These are phyloP conservation scores for Eospalax fontanierii DNA, from an alignment of 2,797 vertebrate species.

Conservation along the genomic window DNA sequence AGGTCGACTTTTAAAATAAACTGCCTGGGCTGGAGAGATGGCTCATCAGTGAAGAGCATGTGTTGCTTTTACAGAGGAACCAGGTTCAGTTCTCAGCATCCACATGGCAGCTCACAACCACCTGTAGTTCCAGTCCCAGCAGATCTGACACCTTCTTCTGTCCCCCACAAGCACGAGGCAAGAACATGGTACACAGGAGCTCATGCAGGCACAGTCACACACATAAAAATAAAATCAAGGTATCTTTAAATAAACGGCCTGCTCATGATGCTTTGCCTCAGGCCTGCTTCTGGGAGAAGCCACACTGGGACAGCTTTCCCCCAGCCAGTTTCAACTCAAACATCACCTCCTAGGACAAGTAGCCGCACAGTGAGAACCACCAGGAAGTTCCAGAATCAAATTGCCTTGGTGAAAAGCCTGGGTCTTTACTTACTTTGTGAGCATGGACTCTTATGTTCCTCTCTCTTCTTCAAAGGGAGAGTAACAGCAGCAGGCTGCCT, in stretches of 20 bases:
- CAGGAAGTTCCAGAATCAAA: not conserved
- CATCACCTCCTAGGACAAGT: not conserved
- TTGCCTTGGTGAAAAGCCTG: not conserved
- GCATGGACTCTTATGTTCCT: not conserved
- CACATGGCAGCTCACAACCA: too few relatives aligned
- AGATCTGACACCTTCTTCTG: too few relatives aligned
- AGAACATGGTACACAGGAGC: too few relatives aligned
- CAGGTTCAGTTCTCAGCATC: too few relatives aligned
- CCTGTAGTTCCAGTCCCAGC: too few relatives aligned
- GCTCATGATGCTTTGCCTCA: not conserved
- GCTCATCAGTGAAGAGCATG: too few relatives aligned
- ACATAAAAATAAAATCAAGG: too few relatives aligned
- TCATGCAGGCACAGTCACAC: too few relatives aligned
- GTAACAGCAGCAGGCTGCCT: not conserved
- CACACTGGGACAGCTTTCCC: not conserved
- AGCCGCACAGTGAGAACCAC: not conserved
- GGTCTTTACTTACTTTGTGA: not conserved
- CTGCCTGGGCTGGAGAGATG: not conserved
- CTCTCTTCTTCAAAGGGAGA: constrained; percentile 15
- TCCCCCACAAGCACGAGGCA: too few relatives aligned
- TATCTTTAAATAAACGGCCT: not conserved
- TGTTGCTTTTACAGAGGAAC: too few relatives aligned
- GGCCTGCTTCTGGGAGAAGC: not conserved
- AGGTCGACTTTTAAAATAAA: not conserved
- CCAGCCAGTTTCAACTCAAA: not conserved